phyloP scores from a whole-genome alignment of 2,797 vertebrate species.

The Eospalax fontanierii region DNA sequence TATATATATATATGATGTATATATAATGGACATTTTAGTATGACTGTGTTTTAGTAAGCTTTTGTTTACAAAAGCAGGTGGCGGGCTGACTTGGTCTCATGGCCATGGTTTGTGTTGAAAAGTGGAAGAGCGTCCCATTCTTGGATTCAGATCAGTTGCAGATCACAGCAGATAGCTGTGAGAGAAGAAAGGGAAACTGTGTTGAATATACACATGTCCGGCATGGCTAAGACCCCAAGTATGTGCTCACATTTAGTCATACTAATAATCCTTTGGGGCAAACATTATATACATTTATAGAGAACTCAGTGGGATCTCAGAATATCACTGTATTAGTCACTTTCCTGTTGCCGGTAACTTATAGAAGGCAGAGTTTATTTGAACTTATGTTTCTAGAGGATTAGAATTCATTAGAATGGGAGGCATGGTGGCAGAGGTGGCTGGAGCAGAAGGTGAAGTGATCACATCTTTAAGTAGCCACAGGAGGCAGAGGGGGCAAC shows the following conservation, averaged over 20 bases:
- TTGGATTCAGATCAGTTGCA: slow-evolving; percentile 1
- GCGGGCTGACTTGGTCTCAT: background rate
- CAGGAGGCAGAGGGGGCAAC: too few species aligned
- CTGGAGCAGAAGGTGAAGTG: too few species aligned
- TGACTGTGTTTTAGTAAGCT: background rate
- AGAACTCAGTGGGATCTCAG: background rate
- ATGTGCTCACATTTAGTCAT: background rate
- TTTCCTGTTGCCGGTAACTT: too few species aligned
- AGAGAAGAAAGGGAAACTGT: background rate
- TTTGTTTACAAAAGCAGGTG: background rate
- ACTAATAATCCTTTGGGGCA: background rate
- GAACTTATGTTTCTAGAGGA: too few species aligned
- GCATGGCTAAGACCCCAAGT: background rate
- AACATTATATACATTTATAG: background rate
- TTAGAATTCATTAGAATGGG: too few species aligned
- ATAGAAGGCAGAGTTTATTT: too few species aligned
- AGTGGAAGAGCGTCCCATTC: background rate
- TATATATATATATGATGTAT: too few species aligned
- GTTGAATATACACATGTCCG: background rate
- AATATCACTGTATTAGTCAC: background rate
- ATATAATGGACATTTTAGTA: background rate
- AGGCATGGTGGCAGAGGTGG: too few species aligned
- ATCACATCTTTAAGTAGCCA: too few species aligned
- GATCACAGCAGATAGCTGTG: background rate
- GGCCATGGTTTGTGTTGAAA: background rate